Conservation (phyloP, 92 coral and sea anemone genomes). For the Virgularia gustaviana region DNA sequence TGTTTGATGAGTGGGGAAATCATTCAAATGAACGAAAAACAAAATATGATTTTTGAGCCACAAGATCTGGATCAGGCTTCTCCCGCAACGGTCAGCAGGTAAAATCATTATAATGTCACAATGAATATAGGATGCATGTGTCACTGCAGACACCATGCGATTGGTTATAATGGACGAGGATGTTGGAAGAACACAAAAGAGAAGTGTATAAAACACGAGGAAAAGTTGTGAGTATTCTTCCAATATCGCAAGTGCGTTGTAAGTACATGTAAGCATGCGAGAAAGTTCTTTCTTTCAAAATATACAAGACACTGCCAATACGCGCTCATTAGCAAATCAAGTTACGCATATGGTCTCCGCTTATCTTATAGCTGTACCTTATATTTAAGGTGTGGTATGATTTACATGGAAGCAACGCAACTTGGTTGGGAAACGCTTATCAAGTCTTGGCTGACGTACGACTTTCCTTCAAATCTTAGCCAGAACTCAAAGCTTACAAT, state of each 20-base stretch:
- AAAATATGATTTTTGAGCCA: constrained; percentile 98
- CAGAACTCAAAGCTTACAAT: constrained; percentile 61
- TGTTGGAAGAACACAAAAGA: too few species aligned
- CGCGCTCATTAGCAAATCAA: too few species aligned
- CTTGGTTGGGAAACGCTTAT: constrained; percentile 81
- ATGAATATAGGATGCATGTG: background rate
- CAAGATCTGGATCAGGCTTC: constrained; percentile 93
- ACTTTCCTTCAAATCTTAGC: constrained; percentile 72
- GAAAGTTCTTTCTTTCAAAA: too few species aligned
- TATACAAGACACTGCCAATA: too few species aligned
- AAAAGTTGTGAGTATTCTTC: too few species aligned
- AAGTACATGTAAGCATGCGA: too few species aligned
- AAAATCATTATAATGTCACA: constrained; percentile 2
- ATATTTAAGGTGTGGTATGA: constrained; percentile 83
- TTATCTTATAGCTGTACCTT: background rate
- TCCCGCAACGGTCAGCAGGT: constrained; percentile 98
- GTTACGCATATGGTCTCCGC: too few species aligned
- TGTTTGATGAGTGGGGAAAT: constrained; percentile 99
- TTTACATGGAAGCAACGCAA: constrained; percentile 92
- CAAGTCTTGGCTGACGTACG: constrained; percentile 86
- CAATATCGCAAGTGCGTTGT: too few species aligned
- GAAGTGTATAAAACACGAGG: too few species aligned
- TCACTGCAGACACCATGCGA: background rate
- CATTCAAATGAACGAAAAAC: constrained; percentile 86
- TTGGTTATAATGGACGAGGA: too few species aligned